Evolutionary conservation across 2,113 vertebrate genomes (phyloP).

Genomic region (Melanotaenia duboulayi): DNA sequence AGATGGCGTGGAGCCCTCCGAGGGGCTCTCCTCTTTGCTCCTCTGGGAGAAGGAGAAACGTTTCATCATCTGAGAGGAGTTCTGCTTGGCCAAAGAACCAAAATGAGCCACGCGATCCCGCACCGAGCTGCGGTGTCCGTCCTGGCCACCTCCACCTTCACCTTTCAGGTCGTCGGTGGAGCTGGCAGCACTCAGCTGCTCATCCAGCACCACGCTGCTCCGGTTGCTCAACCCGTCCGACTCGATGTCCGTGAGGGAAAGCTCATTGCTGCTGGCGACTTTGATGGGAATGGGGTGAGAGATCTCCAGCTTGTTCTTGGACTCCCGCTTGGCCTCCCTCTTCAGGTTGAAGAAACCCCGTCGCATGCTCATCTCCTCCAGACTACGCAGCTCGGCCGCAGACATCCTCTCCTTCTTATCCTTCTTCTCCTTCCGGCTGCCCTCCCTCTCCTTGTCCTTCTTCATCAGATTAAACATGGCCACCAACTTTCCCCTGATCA

Average conservation of each 20-base stretch:
- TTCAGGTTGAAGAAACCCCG: constrained; percentile 95
- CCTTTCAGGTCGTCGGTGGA: constrained; percentile 90
- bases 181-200: constrained; percentile 89
- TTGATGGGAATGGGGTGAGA: constrained; percentile 97
- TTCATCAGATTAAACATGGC: constrained; percentile 92
- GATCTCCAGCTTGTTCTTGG: constrained; percentile 91
- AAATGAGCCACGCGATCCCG: constrained; percentile 91
- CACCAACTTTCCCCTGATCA: not conserved
- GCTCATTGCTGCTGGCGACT: constrained; percentile 89
- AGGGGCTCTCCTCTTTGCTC: constrained; percentile 92
- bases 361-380: constrained; percentile 95
- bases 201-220: constrained; percentile 89
- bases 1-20: constrained; percentile 89
- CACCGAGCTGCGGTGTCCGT: constrained; percentile 86
- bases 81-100: constrained; percentile 90
- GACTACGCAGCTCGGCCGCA: constrained; percentile 90
- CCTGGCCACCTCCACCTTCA: constrained; percentile 63
- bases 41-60: constrained; percentile 95
- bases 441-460: constrained; percentile 88
- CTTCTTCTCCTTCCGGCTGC: constrained; percentile 91
- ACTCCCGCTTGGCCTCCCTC: constrained; percentile 90
- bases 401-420: constrained; percentile 97
- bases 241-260: constrained; percentile 90
- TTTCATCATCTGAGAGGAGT: constrained; percentile 89
- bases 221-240: constrained; percentile 86